Conservation (phyloP, 2,113 vertebrate species). For the Chiloscyllium plagiosum region DNA sequence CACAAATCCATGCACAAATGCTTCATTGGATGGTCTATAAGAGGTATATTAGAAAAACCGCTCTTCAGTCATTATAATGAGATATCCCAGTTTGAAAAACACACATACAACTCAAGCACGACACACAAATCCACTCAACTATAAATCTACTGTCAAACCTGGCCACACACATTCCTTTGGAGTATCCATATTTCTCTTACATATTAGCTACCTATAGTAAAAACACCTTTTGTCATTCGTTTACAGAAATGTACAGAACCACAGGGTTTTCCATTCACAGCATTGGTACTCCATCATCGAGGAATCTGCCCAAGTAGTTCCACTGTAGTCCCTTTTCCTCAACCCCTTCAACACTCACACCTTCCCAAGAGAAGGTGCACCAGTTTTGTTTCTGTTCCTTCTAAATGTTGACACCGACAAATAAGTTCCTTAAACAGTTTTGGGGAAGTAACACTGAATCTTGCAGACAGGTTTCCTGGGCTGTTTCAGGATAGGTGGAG, state of each 20-base stretch:
- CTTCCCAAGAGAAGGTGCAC: neutral
- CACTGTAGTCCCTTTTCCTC: neutral
- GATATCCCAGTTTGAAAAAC: neutral
- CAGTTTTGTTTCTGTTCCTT: neutral
- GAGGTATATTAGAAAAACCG: slow-evolving; percentile 1
- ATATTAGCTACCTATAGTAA: neutral
- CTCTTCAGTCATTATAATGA: neutral
- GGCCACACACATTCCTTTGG: neutral
- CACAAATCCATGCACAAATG: neutral
- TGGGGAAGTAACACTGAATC: neutral
- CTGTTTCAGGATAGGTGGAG: neutral
- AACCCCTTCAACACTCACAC: neutral
- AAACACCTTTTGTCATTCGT: neutral
- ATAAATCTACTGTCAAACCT: slow-evolving; percentile 21
- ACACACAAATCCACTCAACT: slow-evolving; percentile 25
- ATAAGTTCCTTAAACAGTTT: neutral
- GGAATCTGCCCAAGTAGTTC: neutral
- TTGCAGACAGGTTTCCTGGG: neutral
- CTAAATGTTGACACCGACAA: neutral
- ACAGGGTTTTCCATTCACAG: slow-evolving; percentile 19
- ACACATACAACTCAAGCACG: neutral
- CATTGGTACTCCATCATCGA: neutral
- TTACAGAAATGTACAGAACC: slow-evolving; percentile 35
- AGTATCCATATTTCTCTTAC: slow-evolving; percentile 18
- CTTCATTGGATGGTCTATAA: neutral